Evolutionary conservation across 1,140 invertebrate species (phyloP).

Genomic region (Caenorhabditis inopinata): DNA sequence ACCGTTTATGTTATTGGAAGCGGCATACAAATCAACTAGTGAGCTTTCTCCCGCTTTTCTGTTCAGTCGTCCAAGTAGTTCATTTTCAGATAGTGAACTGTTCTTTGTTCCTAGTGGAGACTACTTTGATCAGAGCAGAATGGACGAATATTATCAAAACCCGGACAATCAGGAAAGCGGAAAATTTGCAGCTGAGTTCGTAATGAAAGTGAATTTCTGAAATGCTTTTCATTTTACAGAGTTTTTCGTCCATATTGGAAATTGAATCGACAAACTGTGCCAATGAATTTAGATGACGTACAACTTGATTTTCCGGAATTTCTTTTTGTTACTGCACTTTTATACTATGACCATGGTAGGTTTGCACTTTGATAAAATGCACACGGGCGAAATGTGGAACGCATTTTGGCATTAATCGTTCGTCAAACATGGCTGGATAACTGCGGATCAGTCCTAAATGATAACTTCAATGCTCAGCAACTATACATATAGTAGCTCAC

Average conservation of each 20-base stretch:
- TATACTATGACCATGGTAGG: background rate
- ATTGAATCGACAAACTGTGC: background rate
- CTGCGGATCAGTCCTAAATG: no score
- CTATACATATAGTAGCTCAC: no score
- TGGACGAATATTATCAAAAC: background rate
- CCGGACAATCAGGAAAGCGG: background rate
- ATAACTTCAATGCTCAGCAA: no score
- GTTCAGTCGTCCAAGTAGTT: no score
- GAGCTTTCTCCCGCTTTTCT: background rate
- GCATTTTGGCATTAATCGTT: no score
- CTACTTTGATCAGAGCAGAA: background rate
- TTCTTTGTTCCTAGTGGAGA: slow-evolving; percentile 1
- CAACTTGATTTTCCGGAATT: background rate
- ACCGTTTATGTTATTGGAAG: background rate
- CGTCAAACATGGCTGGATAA: no score
- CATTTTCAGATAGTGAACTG: background rate
- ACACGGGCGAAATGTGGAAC: background rate
- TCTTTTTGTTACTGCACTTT: background rate
- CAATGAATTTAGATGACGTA: background rate
- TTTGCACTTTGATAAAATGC: background rate
- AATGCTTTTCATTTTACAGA: background rate
- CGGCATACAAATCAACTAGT: background rate
- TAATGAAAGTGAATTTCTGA: background rate
- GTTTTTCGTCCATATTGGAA: slow-evolving; percentile 1
- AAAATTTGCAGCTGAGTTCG: background rate